Evolutionary conservation across 2,888 invertebrate species (phyloP).

Genomic region (Tetropium fuscum): DNA sequence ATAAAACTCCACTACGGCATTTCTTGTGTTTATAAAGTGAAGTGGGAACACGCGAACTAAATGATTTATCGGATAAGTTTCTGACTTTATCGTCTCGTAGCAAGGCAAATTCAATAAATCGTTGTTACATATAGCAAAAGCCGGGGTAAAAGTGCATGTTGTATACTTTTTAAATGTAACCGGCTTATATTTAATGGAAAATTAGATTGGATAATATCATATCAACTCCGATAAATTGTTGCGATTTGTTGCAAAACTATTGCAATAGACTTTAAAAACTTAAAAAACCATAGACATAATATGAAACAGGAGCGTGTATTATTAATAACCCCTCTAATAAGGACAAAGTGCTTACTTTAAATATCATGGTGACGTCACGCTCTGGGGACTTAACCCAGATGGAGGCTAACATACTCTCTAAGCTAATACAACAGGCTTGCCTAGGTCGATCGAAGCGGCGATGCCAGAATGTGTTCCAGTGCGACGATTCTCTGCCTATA

Average conservation of each 20-base stretch:
- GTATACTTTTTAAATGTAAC: not conserved
- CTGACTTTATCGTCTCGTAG: not conserved
- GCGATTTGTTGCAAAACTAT: not conserved
- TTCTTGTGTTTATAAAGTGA: not conserved
- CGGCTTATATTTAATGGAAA: constrained; percentile 13
- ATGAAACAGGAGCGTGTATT: no score
- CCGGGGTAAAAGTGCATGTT: constrained; percentile 9
- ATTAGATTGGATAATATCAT: constrained; percentile 16
- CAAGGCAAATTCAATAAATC: constrained; percentile 5
- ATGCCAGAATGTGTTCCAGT: no score
- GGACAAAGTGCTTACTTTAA: no score
- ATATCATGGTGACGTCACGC: no score
- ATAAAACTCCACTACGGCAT: not conserved
- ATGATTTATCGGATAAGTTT: constrained; percentile 2
- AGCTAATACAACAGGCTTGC: no score
- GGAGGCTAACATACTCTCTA: no score
- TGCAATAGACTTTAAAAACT: no score
- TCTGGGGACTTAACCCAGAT: no score
- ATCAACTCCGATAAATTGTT: constrained; percentile 12
- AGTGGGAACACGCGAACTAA: constrained; percentile 3
- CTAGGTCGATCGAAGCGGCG: no score
- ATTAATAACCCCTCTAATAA: no score
- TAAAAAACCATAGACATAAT: no score
- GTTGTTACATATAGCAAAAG: not conserved
- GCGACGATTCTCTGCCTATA: no score